Evolutionary conservation across 2,113 vertebrate species (phyloP), one percentile per base, ranked within the genome.

Genomic region (Callopanchax toddi): DNA sequence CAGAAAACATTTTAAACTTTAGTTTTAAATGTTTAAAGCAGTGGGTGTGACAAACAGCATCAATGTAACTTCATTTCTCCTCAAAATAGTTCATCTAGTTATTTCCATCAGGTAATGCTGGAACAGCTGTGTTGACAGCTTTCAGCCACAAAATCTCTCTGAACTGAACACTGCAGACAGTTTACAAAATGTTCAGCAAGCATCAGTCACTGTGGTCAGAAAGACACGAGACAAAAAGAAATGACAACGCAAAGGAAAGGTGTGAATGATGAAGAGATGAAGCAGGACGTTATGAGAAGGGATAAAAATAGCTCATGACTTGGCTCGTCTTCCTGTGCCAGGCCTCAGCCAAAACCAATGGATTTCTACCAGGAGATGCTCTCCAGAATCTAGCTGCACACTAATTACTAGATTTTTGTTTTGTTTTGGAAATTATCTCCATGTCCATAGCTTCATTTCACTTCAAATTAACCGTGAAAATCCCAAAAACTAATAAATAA

Each of bases 391-490:
- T 85, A 79, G 79, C 86, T 86, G 81, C 81, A 84, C 67, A 85
- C 84, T 89, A 91, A 93, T 93, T 91, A 92, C 84, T 74, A 46
- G 44, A 71, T 68, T n/a, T n/a, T n/a, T n/a, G 79, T 86, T 91
- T 91, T 91, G 86, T 91, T 88, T 84, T 62, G 83, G 83, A 88
- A 88, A 92, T 92, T 89, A 93, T 91, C 89, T 90, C 83, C 73
- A 78, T 75, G 80, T 87, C 79, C 80, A 86, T 77, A 73, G 81
- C 89, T 84, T 82, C 76, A 82, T 90, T 91, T 89, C 89, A 88
- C 85, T 89, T 83, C 81, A 91, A 91, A 92, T 92, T 90, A 91
- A 72, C 74, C 74, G 76, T 88, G 86, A 79, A 87, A 89, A 89
- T 89, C 84, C 83, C 81, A 60, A 83, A 90, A 90, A 88, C 63